Conservation (phyloP, 2,113 vertebrate genomes). For the Bambusicola thoracicus region DNA sequence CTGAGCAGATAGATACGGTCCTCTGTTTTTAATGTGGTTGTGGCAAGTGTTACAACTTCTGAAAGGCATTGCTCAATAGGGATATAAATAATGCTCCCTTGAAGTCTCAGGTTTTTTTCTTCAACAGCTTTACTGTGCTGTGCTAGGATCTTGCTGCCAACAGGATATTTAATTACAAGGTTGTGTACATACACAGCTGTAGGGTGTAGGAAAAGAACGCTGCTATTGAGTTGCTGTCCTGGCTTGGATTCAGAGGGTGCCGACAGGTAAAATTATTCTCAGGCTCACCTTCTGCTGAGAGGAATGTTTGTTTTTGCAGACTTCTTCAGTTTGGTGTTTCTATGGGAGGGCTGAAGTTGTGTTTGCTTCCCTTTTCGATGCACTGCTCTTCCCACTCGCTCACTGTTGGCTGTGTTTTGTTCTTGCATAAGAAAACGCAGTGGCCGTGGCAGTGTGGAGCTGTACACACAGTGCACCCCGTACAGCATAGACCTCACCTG, state of each 20-base stretch:
- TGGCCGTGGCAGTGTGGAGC: background rate
- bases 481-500: background rate
- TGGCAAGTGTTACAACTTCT: background rate
- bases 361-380: background rate
- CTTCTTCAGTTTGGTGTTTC: background rate
- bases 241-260: background rate
- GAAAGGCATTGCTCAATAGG: background rate
- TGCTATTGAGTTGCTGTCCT: background rate
- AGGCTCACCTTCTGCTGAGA: background rate
- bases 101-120: background rate
- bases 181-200: background rate
- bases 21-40: background rate
- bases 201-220: background rate
- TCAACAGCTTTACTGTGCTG: conserved; percentile 13
- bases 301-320: background rate
- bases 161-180: conserved; percentile 10
- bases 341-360: background rate
- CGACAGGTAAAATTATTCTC: background rate
- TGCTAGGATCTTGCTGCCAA: conserved; percentile 15
- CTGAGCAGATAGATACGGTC: background rate
- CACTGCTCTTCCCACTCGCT: background rate
- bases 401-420: background rate
- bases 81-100: background rate
- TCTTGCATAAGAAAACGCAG: background rate
- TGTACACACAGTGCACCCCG: background rate